phyloP scores from a whole-genome alignment of 1,140 invertebrate species.

The Chlorops oryzae region DNA sequence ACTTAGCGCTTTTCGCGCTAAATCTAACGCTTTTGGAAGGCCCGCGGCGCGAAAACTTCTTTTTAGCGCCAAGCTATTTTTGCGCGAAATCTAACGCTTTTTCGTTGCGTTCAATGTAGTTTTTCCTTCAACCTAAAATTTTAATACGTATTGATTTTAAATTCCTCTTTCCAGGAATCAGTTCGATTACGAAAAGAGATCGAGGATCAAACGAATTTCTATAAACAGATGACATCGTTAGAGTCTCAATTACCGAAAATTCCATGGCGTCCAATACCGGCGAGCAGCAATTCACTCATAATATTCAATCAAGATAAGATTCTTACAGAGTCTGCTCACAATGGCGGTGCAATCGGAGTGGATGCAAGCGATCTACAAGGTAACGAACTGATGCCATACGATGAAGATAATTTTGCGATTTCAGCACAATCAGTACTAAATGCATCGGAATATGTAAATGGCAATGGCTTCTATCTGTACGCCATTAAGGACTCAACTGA shows the following conservation, averaged over 20 bases:
- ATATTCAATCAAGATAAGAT: slow-evolving; percentile 35
- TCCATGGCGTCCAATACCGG: slow-evolving; percentile 65
- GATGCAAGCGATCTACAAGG: slow-evolving; percentile 25
- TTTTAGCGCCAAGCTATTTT: no score
- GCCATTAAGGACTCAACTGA: slow-evolving; percentile 44
- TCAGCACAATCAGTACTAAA: slow-evolving; percentile 64
- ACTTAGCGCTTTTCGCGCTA: no score
- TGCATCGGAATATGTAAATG: slow-evolving; percentile 65
- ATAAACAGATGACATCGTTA: slow-evolving; percentile 40
- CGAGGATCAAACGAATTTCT: slow-evolving; percentile 25
- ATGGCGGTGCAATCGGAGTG: neutral
- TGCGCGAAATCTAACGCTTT: no score
- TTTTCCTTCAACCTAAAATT: neutral
- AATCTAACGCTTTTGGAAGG: no score
- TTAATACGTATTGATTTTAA: neutral
- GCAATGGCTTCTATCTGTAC: slow-evolving; percentile 64
- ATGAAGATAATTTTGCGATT: slow-evolving; percentile 39
- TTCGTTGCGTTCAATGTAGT: neutral
- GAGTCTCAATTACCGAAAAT: slow-evolving; percentile 50
- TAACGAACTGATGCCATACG: slow-evolving; percentile 33
- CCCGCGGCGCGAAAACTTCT: no score
- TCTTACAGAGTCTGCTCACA: slow-evolving; percentile 9
- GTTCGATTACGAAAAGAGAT: slow-evolving; percentile 44
- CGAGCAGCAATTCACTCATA: slow-evolving; percentile 40
- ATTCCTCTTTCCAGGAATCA: slow-evolving; percentile 22